Evolutionary conservation across 2,888 invertebrate genomes (phyloP).

Genomic region (Bombyx huttoni): DNA sequence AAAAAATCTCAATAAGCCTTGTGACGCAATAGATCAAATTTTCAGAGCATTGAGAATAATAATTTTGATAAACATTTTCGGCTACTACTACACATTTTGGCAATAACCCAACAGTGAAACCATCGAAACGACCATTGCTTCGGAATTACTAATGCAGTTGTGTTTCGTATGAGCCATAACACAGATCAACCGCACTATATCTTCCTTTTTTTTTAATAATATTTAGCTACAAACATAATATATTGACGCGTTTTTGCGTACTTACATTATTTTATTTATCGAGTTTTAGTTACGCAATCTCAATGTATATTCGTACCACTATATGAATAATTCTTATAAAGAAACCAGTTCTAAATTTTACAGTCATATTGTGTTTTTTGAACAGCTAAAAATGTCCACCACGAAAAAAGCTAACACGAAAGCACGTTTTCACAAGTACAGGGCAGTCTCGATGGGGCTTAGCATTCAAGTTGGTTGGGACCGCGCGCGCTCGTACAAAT

Average conservation of each 20-base stretch:
- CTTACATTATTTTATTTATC: conserved; percentile 14
- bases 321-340: conserved; percentile 50
- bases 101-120: conserved; percentile 16
- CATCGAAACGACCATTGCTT: conserved; percentile 12
- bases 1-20: too few species aligned
- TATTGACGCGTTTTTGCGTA: too few species aligned
- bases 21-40: too few species aligned
- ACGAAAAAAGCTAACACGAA: conserved; percentile 25
- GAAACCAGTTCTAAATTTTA: conserved; percentile 54
- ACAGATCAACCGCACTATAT: too few species aligned
- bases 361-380: conserved; percentile 28
- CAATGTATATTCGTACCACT: conserved; percentile 49
- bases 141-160: conserved; percentile 14
- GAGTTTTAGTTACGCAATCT: conserved; percentile 40
- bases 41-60: too few species aligned
- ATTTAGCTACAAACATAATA: too few species aligned
- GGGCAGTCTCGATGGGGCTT: neutral
- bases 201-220: too few species aligned
- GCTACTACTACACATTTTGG: conserved; percentile 17
- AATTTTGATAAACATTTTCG: too few species aligned
- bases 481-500: neutral
- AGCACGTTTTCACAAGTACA: neutral
- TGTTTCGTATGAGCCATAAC: neutral
- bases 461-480: neutral
- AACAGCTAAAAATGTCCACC: conserved; percentile 38